Conservation (phyloP, 2,797 vertebrate genomes). For the Chromis chromis region DNA sequence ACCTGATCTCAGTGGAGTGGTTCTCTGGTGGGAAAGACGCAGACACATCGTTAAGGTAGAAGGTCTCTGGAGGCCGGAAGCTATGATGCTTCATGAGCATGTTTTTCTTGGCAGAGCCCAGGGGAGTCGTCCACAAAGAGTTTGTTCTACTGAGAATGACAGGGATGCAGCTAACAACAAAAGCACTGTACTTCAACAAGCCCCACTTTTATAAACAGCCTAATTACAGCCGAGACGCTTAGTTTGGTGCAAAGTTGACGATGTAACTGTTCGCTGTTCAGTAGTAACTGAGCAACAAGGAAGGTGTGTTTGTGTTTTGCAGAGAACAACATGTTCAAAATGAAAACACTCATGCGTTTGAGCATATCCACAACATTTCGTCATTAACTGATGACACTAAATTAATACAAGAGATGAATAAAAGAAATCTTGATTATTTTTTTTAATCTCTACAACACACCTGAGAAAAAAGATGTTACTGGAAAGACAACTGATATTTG, state of each 20-base stretch:
- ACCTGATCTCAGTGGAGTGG: slow-evolving; percentile 50
- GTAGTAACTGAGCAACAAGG: neutral
- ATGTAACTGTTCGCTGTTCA: neutral
- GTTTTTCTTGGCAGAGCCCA: slow-evolving; percentile 71
- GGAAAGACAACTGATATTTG: too few relatives aligned
- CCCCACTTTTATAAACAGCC: slow-evolving; percentile 45
- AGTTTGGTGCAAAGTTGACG: slow-evolving; percentile 6
- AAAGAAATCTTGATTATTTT: neutral
- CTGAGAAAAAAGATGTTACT: too few relatives aligned
- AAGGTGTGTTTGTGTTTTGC: neutral
- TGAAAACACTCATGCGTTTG: neutral
- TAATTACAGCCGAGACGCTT: slow-evolving; percentile 48
- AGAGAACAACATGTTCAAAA: neutral
- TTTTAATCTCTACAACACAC: too few relatives aligned
- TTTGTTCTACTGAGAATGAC: slow-evolving; percentile 50
- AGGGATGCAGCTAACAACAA: slow-evolving; percentile 53
- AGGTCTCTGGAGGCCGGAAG: slow-evolving; percentile 60
- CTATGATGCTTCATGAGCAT: slow-evolving; percentile 68
- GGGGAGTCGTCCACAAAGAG: slow-evolving; percentile 58
- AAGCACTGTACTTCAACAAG: slow-evolving; percentile 40
- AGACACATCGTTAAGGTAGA: slow-evolving; percentile 67
- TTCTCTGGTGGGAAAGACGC: slow-evolving; percentile 49
- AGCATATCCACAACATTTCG: neutral
- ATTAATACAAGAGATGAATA: neutral
- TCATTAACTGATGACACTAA: neutral